Conservation (phyloP, 2,888 invertebrate genomes). For the Lithophane leautieri region DNA sequence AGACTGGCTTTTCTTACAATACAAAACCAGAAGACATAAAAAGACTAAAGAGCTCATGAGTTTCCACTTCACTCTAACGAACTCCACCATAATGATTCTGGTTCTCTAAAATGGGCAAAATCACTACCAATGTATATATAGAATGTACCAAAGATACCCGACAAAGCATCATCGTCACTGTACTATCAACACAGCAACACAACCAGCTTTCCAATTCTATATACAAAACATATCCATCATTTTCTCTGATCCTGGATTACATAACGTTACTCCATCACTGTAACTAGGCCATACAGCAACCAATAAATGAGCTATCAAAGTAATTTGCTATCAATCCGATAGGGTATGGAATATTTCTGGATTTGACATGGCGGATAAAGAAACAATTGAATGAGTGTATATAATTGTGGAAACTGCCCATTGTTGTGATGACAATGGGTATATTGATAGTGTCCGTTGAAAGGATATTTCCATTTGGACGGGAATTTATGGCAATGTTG, state of each 20-base stretch:
- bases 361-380: constrained; percentile 17
- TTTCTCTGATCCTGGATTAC: constrained; percentile 36
- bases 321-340: constrained; percentile 32
- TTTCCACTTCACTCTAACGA: too few species aligned
- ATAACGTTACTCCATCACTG: constrained; percentile 24
- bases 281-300: constrained; percentile 15
- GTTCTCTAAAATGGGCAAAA: not conserved
- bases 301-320: constrained; percentile 38
- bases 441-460: constrained; percentile 4
- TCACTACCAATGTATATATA: constrained; percentile 5
- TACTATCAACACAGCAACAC: constrained; percentile 15
- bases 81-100: too few species aligned
- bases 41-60: too few species aligned
- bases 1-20: not conserved
- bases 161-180: not conserved
- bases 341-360: constrained; percentile 54
- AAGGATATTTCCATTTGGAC: constrained; percentile 7
- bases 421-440: constrained; percentile 43
- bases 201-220: not conserved
- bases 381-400: constrained; percentile 35
- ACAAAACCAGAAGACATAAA: too few species aligned
- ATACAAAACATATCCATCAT: constrained; percentile 34
- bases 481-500: not conserved
- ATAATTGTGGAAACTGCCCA: constrained; percentile 37
- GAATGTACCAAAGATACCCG: not conserved